Base-by-base conservation (phyloP, 2,113 vertebrate species). In the Craseonycteris thonglongyai region DNA sequence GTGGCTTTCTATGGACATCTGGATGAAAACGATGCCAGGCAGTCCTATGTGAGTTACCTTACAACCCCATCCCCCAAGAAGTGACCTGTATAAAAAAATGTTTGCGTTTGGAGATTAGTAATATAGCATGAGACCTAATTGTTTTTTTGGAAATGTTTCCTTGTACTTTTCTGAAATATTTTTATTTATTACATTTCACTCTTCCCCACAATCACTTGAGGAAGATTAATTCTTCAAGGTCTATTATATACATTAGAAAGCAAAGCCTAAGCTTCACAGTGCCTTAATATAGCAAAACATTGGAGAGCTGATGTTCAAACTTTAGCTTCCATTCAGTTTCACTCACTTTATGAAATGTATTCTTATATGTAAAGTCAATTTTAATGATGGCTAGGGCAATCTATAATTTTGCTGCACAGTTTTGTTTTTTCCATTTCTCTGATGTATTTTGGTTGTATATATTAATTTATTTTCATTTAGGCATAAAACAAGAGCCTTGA, bases 1-100 rank as follows among this genome's bases (percentile, higher is more conserved):
- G 80, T 98, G 98, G 98, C 98, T 98, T 28, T 96, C 98, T 0
- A 81, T 97, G 87, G 97, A 98, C 13, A 56, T 97, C 94, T 98
- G 98, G 84, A 96, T 97, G 79, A 98, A 98, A 83, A 88, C 87
- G 69, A 59, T 22, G 66, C 82, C 54, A 21, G 94, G 63, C 33
- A 42, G 59, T 89, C 69, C 95, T 84, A 61, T 33, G 98, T 98
- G 98, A 98, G 98, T 98, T 90, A 89, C 86, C 58, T 54, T 76
- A 61, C 13, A 71, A 40, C 47, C 28, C 24, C n/a, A n/a, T n/a
- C 72, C 61, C 22, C 63, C 5, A 86, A 91, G 33, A 87, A 74
- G 58, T 88, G 49, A 35, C 84, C 63, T 91, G 42, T 47, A 33
- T 3, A 51, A 2, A 2, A 2, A 71, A 10, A 28, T 83, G 19